These are phyloP conservation scores for Otolemur garnettii DNA, from an alignment of 2,113 vertebrate genomes.

Conservation along the genomic window DNA sequence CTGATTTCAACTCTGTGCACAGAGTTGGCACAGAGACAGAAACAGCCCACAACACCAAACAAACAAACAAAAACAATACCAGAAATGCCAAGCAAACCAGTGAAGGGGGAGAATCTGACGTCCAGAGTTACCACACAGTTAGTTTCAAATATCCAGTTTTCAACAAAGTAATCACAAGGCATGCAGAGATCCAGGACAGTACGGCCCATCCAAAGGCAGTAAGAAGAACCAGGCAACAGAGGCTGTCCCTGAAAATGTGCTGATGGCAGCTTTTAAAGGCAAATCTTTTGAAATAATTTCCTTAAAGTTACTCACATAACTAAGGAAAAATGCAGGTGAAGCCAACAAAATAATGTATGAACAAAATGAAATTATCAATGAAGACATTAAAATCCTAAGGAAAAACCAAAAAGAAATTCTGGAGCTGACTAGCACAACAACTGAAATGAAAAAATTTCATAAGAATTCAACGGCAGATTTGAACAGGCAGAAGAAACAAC, in stretches of 20 bases:
- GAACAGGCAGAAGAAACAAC: background rate
- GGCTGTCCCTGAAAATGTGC: background rate
- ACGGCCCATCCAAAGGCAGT: too few relatives aligned
- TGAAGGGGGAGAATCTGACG: background rate
- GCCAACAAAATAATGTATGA: background rate
- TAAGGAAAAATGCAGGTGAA: background rate
- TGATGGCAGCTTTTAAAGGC: background rate
- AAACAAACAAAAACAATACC: background rate
- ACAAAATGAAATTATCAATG: background rate
- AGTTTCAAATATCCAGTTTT: background rate
- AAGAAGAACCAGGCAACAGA: background rate
- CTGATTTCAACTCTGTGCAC: too few relatives aligned
- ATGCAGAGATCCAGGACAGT: background rate
- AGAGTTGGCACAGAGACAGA: background rate
- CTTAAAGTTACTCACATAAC: background rate
- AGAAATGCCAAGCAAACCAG: background rate
- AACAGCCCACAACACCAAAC: background rate
- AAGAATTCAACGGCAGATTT: background rate
- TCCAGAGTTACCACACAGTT: background rate
- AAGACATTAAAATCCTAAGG: background rate
- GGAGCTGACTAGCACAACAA: background rate
- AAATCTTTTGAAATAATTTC: background rate
- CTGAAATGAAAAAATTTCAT: background rate
- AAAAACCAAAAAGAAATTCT: background rate
- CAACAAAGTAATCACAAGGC: background rate